These are phyloP conservation scores for Morpho helenor DNA, from an alignment of 2,888 invertebrate species.

Conservation along the genomic window DNA sequence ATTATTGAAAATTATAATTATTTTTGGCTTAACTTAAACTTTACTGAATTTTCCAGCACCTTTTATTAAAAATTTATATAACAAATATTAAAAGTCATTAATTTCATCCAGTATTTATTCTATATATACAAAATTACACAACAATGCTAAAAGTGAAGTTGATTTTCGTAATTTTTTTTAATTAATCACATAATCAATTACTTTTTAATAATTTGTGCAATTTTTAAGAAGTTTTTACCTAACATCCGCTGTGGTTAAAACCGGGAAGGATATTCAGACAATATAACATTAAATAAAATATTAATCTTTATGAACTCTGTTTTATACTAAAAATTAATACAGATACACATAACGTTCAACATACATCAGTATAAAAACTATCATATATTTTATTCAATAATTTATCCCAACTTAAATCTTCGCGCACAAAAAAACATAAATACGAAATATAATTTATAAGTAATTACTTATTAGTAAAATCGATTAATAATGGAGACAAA, in stretches of 20 bases:
- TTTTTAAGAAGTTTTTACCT: slow-evolving; percentile 6
- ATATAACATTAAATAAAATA: too few species aligned
- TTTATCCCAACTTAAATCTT: background rate
- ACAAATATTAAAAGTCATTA: slow-evolving; percentile 5
- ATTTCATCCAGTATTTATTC: slow-evolving; percentile 20
- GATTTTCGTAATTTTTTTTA: slow-evolving; percentile 45
- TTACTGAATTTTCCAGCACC: too few species aligned
- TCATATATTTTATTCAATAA: background rate
- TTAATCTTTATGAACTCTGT: background rate
- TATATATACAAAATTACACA: slow-evolving; percentile 28
- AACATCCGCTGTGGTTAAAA: background rate
- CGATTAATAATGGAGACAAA: too few species aligned
- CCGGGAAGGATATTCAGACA: too few species aligned
- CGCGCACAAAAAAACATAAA: background rate
- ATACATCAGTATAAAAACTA: background rate
- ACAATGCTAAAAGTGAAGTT: slow-evolving; percentile 3
- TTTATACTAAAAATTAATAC: slow-evolving; percentile 3
- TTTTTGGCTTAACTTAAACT: too few species aligned
- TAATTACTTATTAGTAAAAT: too few species aligned
- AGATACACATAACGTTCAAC: background rate
- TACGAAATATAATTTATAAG: too few species aligned
- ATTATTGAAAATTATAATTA: too few species aligned
- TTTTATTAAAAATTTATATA: background rate
- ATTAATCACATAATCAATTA: slow-evolving; percentile 41
- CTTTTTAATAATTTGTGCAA: slow-evolving; percentile 41